phyloP scores from a whole-genome alignment of 2,888 invertebrate genomes.

The Cyrtodaria siliqua region DNA sequence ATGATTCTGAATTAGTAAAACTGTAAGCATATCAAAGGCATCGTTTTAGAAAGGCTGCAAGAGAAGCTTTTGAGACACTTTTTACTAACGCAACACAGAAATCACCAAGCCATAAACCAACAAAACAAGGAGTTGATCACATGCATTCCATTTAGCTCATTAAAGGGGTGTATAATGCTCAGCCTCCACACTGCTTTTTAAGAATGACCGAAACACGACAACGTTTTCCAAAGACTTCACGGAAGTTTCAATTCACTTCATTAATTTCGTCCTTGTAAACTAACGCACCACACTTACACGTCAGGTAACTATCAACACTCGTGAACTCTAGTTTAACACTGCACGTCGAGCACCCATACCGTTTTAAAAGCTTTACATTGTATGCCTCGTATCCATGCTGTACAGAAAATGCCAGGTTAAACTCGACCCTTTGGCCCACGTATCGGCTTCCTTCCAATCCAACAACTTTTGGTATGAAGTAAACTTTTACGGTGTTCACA shows the following conservation, averaged over 20 bases:
- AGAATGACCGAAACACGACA: too few species aligned
- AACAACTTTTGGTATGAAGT: conserved; percentile 47
- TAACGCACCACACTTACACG: conserved; percentile 32
- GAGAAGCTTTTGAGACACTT: too few species aligned
- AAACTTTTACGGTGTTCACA: conserved; percentile 35
- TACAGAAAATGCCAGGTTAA: conserved; percentile 51
- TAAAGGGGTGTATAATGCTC: too few species aligned
- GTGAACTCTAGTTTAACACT: conserved; percentile 36
- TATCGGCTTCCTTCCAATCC: conserved; percentile 27
- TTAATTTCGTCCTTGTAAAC: conserved; percentile 41
- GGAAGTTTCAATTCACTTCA: conserved; percentile 7
- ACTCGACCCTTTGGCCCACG: conserved; percentile 47
- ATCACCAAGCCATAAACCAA: too few species aligned
- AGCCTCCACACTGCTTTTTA: too few species aligned
- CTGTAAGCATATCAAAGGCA: too few species aligned
- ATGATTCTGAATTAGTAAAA: too few species aligned
- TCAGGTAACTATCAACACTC: conserved; percentile 17
- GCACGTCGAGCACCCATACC: conserved; percentile 40
- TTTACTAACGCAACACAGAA: too few species aligned
- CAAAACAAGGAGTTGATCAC: too few species aligned
- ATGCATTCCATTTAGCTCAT: too few species aligned
- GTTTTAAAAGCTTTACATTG: conserved; percentile 43
- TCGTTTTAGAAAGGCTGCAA: too few species aligned
- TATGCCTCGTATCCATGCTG: conserved; percentile 55
- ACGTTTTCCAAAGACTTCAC: too few species aligned